These are phyloP conservation scores for Troglohyphantes excavatus DNA, from an alignment of 2,888 invertebrate genomes.

Conservation along the genomic window DNA sequence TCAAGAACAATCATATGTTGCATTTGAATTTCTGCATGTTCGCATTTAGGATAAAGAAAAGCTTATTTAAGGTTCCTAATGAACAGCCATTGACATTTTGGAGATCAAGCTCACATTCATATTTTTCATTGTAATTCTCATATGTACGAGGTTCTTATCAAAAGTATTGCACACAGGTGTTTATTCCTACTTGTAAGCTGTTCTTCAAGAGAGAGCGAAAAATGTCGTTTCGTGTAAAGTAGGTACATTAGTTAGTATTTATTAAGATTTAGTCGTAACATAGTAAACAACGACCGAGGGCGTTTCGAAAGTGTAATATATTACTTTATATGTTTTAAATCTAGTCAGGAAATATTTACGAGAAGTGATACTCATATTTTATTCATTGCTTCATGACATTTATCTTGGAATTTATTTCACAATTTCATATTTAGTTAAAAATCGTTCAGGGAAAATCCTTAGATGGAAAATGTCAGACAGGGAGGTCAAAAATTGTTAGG, in stretches of 20 bases:
- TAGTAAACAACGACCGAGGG: too few relatives aligned
- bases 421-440: neutral
- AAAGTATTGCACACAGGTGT: neutral
- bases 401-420: neutral
- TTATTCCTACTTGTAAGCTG: neutral
- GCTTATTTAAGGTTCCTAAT: too few relatives aligned
- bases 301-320: neutral
- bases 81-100: too few relatives aligned
- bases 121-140: neutral
- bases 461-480: too few relatives aligned
- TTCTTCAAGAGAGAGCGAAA: neutral
- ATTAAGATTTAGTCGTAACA: neutral
- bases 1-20: too few relatives aligned
- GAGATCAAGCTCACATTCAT: neutral
- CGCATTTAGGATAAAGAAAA: too few relatives aligned
- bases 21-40: too few relatives aligned
- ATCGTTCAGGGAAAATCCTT: too few relatives aligned
- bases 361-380: constrained; percentile 7
- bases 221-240: too few relatives aligned
- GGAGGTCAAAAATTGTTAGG: too few relatives aligned
- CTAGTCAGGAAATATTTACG: neutral
- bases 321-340: neutral
- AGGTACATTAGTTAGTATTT: neutral
- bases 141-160: neutral
- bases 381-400: neutral